These are phyloP conservation scores for Cryptoprocta ferox DNA, from an alignment of 2,797 vertebrate genomes.

Conservation along the genomic window DNA sequence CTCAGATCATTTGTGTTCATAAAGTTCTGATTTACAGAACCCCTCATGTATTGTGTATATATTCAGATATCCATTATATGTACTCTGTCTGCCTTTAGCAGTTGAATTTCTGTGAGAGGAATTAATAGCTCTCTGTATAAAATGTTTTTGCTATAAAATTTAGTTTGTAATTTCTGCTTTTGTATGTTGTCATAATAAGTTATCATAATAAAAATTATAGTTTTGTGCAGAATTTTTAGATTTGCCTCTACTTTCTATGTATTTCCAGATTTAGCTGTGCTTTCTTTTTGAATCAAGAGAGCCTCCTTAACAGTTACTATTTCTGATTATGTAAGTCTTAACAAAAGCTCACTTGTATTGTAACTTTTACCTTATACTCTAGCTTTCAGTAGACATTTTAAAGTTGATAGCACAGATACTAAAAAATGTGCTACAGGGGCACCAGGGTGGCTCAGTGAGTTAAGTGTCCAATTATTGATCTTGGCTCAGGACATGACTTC, in stretches of 20 bases:
- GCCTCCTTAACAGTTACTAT: neutral
- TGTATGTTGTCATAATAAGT: neutral
- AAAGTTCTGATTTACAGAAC: conserved; percentile 3
- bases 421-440: neutral
- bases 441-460: no score
- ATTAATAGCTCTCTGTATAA: neutral
- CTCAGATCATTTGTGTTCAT: neutral
- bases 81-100: neutral
- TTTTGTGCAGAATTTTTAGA: neutral
- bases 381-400: neutral
- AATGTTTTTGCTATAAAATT: neutral
- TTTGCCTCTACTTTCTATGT: neutral
- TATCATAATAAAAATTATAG: neutral
- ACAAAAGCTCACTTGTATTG: neutral
- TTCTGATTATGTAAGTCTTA: neutral
- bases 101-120: neutral
- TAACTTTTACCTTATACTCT: neutral
- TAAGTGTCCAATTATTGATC: no score
- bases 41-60: neutral
- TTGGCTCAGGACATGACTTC: no score
- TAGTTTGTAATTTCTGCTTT: neutral
- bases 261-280: neutral
- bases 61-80: neutral
- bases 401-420: neutral
- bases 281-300: neutral